Base-by-base conservation (phyloP, 2,113 vertebrate genomes). In the Cryptomyrus ogoouensis region DNA sequence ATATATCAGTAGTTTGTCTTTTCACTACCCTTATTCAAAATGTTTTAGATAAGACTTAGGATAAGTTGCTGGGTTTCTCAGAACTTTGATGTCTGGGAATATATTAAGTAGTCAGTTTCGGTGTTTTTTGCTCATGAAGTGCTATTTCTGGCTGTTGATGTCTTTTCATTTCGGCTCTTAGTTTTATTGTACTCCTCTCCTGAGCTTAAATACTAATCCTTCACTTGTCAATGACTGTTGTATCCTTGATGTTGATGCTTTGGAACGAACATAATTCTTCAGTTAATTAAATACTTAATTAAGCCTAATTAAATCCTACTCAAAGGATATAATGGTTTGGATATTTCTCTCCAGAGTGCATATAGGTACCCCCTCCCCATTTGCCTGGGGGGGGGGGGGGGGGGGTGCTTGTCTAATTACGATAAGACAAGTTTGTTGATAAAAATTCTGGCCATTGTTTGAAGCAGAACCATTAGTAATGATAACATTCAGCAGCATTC, bases 161-260 rank as follows among this genome's bases (percentile, higher is more conserved):
- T 10, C 91, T 80, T 89, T 92, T 83, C 62, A 35, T 91, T 89
- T 77, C 58, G 10, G 5, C 66, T 77, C 3, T 12, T 85, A 91
- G 42, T 89, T 90, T 90, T 70, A 19, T 92, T 92, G 92, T 91
- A 89, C 74, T 80, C 53, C 86, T 83, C 90, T 91, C 21, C 47
- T 58, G 44, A 87, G 91, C 89, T 93, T 91, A 53, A 91, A 92
- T 91, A 91, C 77, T 91, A 90, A 93, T 92, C 89, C 91, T 92
- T 93, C 89, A 88, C 17, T 89, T 86, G 2, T 80, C 50, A 91
- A 91, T 91, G 90, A 83, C 44, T 91, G 90, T 31, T 80, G 70
- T 50, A 87, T 56, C 92, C 93, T 91, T 93, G 90, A 93, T 90
- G 90, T 74, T 88, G 89, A 94, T 89, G 88, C 70, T 77, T 19